These are phyloP conservation scores for Mirza zaza DNA, from an alignment of 2,113 vertebrate species.

Conservation along the genomic window DNA sequence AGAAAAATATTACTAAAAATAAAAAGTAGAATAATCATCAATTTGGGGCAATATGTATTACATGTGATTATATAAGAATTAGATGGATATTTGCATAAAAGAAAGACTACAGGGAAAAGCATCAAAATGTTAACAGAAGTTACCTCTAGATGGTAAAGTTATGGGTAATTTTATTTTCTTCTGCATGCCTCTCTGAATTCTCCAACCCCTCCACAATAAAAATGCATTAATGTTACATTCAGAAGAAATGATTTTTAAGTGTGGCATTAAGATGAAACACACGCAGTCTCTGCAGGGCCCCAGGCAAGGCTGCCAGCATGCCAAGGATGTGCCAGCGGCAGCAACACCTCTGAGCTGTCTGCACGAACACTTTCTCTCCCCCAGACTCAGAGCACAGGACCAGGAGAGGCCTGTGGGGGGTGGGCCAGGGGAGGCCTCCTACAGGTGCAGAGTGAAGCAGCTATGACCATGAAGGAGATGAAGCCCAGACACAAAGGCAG, in stretches of 20 bases:
- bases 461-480: neutral
- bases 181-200: neutral
- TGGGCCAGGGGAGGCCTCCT: neutral
- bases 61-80: neutral
- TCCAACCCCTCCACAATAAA: neutral
- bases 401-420: neutral
- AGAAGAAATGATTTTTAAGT: neutral
- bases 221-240: neutral
- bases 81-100: neutral
- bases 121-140: neutral
- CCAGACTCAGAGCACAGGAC: neutral
- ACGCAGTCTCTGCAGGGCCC: neutral
- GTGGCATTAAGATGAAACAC: neutral
- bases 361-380: neutral
- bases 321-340: too few relatives aligned
- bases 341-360: neutral
- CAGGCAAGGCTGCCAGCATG: neutral
- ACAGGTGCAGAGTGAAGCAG: neutral
- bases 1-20: conserved; percentile 37
- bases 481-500: neutral
- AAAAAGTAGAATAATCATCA: neutral
- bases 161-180: neutral
- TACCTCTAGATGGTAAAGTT: neutral
- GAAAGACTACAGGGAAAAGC: neutral
- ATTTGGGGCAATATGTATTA: neutral